Base-by-base conservation (phyloP, 2,888 invertebrate genomes). In the Trachelus iudaicus region DNA sequence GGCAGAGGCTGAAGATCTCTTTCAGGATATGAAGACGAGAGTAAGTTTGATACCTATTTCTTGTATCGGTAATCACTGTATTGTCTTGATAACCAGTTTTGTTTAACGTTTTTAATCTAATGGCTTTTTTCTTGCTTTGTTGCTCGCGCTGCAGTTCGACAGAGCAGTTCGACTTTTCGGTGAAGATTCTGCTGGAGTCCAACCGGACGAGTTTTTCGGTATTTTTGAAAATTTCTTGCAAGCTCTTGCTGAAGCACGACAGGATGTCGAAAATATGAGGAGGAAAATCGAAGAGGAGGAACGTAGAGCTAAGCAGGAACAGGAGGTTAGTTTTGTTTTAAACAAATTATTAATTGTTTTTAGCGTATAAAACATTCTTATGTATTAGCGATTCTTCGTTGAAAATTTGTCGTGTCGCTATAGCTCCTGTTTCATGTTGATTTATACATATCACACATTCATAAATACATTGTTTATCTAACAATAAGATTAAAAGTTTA, bases 131-230 rank as follows among this genome's bases (percentile, higher is more conserved):
- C 15, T 56, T 56, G 40, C 6, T 15, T 56, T 9, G 9, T 9
- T 23, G 23, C 23, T 56, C 40, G 83, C 91, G 91, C 92, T 92
- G 34, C 93, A 98, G 88, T 97, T 97, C 85, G 98, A 98, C 89
- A 94, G 97, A 79, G 97, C 97, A 11, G 96, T 97, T 4, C 94
- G 96, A 82, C 93, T 97, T 1, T 98, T 98, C 90, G 98, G 98
- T 56, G 98, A 98, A 91, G 98, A 98, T 86, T 94, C 96, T 6
- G 94, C 94, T 0, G 94, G 95, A 69, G 94, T 96, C 34, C 97
- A 98, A 79, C 98, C 98, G 0, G 98, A 98, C 87, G 98, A 97
- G 89, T 96, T 98, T 92, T 98, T 98, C 92, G 97, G 97, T 3
- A 96, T 97, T 73, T 96, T 98, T 87, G 98, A 98, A 92, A 94